phyloP scores from a whole-genome alignment of 2,888 invertebrate genomes.

The Sarcophaga carnaria region DNA sequence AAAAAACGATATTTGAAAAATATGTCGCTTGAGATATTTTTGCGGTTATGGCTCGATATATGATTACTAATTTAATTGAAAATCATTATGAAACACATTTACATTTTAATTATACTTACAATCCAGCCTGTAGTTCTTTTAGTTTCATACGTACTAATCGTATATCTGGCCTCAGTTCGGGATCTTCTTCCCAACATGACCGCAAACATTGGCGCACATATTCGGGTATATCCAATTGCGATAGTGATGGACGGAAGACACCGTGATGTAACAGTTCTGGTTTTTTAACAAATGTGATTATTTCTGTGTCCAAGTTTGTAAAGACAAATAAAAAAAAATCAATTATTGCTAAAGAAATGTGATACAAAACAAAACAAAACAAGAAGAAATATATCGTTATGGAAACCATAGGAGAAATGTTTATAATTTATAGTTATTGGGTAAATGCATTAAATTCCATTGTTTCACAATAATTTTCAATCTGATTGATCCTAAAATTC shows the following conservation, averaged over 20 bases:
- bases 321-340: slow-evolving; percentile 38
- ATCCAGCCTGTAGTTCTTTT: slow-evolving; percentile 90
- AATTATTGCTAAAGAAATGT: slow-evolving; percentile 7
- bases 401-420: too few species aligned
- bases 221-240: slow-evolving; percentile 86
- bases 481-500: too few species aligned
- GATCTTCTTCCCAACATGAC: slow-evolving; percentile 91
- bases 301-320: slow-evolving; percentile 81
- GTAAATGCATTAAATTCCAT: too few species aligned
- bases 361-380: neutral
- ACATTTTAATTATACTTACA: slow-evolving; percentile 80
- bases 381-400: too few species aligned
- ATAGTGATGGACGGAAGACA: slow-evolving; percentile 86
- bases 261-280: slow-evolving; percentile 81
- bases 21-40: too few species aligned
- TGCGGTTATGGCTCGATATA: too few species aligned
- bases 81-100: neutral
- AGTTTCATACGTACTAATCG: slow-evolving; percentile 88
- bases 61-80: neutral
- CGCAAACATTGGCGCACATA: slow-evolving; percentile 89
- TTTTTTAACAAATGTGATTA: slow-evolving; percentile 84
- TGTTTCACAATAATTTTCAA: too few species aligned
- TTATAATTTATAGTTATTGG: too few species aligned
- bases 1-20: too few species aligned
- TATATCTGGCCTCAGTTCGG: slow-evolving; percentile 88